Percentiles rank a stretch among this genome's conserved stretches.
Conservation (phyloP, 2,888 invertebrate genomes). For the Stenolophus ochropezus region DNA sequence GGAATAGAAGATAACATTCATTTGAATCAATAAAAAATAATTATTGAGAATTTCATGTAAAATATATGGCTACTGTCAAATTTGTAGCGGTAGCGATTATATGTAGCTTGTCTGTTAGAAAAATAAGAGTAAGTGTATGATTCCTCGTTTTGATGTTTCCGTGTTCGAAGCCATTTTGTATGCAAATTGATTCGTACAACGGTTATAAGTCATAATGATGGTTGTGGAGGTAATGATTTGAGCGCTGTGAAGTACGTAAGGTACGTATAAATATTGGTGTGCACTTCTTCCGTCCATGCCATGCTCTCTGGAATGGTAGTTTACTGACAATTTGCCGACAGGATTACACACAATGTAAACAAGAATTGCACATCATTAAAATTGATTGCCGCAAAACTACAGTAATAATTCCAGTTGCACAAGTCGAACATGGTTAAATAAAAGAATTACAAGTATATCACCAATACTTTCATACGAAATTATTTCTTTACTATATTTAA, state of each 20-base stretch:
- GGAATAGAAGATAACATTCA: too few relatives aligned
- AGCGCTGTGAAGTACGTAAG: constrained; percentile 5
- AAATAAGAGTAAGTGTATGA: too few relatives aligned
- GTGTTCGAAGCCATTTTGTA: constrained; percentile 65
- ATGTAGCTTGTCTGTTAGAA: too few relatives aligned
- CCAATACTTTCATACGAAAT: too few relatives aligned
- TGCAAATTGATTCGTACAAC: constrained; percentile 70
- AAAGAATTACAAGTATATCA: too few relatives aligned
- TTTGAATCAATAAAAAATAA: too few relatives aligned
- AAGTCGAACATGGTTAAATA: too few relatives aligned
- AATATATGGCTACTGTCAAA: too few relatives aligned
- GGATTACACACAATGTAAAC: not conserved
- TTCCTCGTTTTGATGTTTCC: not conserved
- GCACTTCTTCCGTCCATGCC: constrained; percentile 7
- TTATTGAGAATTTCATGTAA: too few relatives aligned
- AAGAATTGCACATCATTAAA: not conserved
- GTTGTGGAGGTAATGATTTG: constrained; percentile 35
- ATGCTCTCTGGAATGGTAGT: not conserved
- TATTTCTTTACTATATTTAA: too few relatives aligned
- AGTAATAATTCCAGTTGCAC: too few relatives aligned
- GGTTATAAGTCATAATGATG: constrained; percentile 68
- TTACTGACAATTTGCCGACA: not conserved
- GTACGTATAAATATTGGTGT: constrained; percentile 27
- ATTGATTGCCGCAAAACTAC: not conserved
- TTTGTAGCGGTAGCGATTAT: too few relatives aligned